Evolutionary conservation across 2,888 invertebrate species (phyloP).

Genomic region (Branchellion lobata): DNA sequence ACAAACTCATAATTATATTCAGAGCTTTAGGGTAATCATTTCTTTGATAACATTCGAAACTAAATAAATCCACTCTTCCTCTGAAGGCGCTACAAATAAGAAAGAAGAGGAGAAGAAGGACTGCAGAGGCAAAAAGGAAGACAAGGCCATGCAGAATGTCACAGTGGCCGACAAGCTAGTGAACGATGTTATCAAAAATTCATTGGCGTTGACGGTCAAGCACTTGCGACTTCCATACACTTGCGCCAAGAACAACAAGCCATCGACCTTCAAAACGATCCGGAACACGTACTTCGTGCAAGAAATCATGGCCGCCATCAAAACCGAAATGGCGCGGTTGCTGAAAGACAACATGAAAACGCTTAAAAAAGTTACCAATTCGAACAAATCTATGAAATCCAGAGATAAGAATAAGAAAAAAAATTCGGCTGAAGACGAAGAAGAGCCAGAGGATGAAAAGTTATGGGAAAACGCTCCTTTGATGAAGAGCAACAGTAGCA

Average conservation of each 20-base stretch:
- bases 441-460: background rate
- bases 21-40: no score
- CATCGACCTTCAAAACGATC: constrained; percentile 15
- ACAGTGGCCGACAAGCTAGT: constrained; percentile 12
- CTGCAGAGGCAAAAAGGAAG: background rate
- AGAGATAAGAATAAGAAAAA: background rate
- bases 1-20: no score
- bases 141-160: background rate
- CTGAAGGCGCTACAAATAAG: constrained; percentile 10
- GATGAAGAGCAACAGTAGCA: constrained; percentile 26
- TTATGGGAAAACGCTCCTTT: constrained; percentile 27
- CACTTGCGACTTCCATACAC: constrained; percentile 28
- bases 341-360: constrained; percentile 31
- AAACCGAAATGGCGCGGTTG: constrained; percentile 17
- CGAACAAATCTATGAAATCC: background rate
- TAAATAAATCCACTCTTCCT: no score
- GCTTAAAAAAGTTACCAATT: constrained; percentile 5
- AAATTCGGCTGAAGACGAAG: background rate
- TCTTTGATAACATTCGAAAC: no score
- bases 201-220: constrained; percentile 29
- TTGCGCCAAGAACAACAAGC: constrained; percentile 18
- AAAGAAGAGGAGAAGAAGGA: background rate
- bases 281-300: constrained; percentile 31
- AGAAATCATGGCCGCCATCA: constrained; percentile 24
- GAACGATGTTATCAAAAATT: constrained; percentile 16